Evolutionary conservation across 2,888 invertebrate genomes (phyloP).

Genomic region (Chrysomela aeneicollis): DNA sequence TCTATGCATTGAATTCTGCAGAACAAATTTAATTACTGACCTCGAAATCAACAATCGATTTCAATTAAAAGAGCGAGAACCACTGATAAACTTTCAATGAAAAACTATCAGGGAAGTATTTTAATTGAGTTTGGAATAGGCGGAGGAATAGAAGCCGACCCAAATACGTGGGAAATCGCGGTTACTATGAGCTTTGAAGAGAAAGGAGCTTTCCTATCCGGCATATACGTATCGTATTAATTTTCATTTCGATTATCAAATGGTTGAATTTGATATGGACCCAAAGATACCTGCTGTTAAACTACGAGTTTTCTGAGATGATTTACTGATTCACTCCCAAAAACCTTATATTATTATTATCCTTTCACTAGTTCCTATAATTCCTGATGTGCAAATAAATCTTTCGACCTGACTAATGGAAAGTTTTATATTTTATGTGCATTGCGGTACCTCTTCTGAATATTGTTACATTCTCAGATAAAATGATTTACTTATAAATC

Average conservation of each 20-base stretch:
- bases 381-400: constrained; percentile 17
- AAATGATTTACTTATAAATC: constrained; percentile 28
- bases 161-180: constrained; percentile 17
- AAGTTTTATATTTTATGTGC: constrained; percentile 19
- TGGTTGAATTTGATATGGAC: neutral
- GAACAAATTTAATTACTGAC: constrained; percentile 7
- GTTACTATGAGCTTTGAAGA: constrained; percentile 6
- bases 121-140: constrained; percentile 12
- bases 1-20: neutral
- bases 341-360: neutral
- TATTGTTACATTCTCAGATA: constrained; percentile 23
- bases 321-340: constrained; percentile 3
- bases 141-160: constrained; percentile 6
- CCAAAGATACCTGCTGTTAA: neutral
- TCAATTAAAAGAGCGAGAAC: constrained; percentile 7
- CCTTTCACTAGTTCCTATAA: neutral
- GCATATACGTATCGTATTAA: neutral
- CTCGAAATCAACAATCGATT: constrained; percentile 1
- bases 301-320: neutral
- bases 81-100: constrained; percentile 8
- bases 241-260: neutral
- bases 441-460: constrained; percentile 8
- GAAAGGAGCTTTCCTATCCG: constrained; percentile 1
- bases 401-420: constrained; percentile 14
- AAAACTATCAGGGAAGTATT: constrained; percentile 14